These are phyloP conservation scores for Drosophila punjabiensis DNA, from an alignment of 1,140 invertebrate genomes.

Conservation along the genomic window DNA sequence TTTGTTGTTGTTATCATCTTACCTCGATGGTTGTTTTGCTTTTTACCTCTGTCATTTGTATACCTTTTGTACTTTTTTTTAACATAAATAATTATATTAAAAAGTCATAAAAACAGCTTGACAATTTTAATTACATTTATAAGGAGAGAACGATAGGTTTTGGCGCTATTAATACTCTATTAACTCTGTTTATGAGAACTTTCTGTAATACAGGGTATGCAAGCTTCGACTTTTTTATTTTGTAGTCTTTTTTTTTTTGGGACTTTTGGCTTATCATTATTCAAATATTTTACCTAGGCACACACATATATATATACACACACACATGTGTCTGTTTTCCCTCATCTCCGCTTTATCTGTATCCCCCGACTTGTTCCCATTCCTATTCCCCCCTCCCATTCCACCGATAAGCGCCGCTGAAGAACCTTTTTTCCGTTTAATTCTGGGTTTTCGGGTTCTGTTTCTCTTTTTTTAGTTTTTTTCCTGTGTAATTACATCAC, in stretches of 20 bases:
- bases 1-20: slow-evolving; percentile 69
- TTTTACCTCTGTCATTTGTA: slow-evolving; percentile 1
- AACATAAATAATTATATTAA: background rate
- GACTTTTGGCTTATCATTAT: slow-evolving; percentile 74
- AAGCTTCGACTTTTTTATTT: slow-evolving; percentile 8
- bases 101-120: background rate
- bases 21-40: background rate
- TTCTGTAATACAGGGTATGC: background rate
- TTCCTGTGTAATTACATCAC: slow-evolving; percentile 58
- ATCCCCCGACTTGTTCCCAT: slow-evolving; percentile 2
- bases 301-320: background rate
- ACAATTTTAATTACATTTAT: background rate
- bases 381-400: background rate
- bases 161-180: background rate
- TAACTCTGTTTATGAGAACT: background rate
- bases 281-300: slow-evolving; percentile 78
- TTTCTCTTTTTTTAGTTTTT: slow-evolving; percentile 27
- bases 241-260: slow-evolving; percentile 22
- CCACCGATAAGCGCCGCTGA: slow-evolving; percentile 27
- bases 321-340: slow-evolving; percentile 17
- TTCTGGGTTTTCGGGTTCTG: slow-evolving; percentile 20
- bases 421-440: slow-evolving; percentile 43
- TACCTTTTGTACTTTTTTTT: background rate
- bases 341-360: slow-evolving; percentile 21
- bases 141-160: too few species aligned